A percentile compares a stretch with the other conserved stretches of the same genome.
Evolutionary conservation across 2,113 vertebrate genomes (phyloP).

Genomic region (Epinephelus cyanopodus): DNA sequence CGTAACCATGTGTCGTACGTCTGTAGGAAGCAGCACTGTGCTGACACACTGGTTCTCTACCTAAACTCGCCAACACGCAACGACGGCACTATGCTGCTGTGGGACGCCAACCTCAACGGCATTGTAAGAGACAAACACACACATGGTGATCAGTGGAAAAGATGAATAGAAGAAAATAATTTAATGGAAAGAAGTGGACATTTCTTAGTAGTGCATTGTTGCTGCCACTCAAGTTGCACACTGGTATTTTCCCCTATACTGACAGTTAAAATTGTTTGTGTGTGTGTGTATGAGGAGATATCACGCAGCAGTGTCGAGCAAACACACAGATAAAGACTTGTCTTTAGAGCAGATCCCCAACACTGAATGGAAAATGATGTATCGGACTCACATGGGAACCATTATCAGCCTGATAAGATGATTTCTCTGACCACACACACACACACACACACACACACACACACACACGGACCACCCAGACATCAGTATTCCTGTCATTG

Average conservation of each 20-base stretch:
- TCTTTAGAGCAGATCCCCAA: not conserved
- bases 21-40: conserved; percentile 87
- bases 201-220: too few relatives aligned
- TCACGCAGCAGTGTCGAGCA: not conserved
- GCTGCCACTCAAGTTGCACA: not conserved
- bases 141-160: not conserved
- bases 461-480: conserved; percentile 13
- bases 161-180: too few relatives aligned
- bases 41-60: conserved; percentile 86
- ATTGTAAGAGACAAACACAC: conserved; percentile 76
- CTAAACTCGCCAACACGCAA: conserved; percentile 86
- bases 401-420: conserved; percentile 22
- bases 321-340: not conserved
- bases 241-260: not conserved
- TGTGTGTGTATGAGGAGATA: not conserved
- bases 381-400: conserved; percentile 11
- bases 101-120: conserved; percentile 87
- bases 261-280: not conserved
- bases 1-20: conserved; percentile 86
- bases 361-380: conserved; percentile 7
- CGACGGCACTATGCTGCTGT: conserved; percentile 87
- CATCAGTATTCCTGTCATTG: not conserved
- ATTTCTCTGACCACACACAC: conserved; percentile 12
- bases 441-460: not conserved
- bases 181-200: too few relatives aligned